Conservation (phyloP, 2,888 invertebrate species). For the Ametastegia equiseti region DNA sequence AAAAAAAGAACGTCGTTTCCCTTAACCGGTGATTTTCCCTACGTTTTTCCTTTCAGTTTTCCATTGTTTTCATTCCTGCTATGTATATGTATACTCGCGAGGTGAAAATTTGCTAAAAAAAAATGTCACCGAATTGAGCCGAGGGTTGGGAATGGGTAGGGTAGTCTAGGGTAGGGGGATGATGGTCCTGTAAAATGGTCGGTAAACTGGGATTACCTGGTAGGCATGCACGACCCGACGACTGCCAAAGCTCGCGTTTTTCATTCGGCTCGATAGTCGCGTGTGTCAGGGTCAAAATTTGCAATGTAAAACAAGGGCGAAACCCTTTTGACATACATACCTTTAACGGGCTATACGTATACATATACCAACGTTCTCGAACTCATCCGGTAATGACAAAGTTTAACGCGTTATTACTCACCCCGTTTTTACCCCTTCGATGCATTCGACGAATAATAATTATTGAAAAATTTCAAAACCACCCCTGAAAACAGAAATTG, state of each 20-base stretch:
- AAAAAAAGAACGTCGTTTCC: background rate
- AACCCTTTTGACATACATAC: slow-evolving; percentile 31
- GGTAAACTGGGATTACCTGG: slow-evolving; percentile 40
- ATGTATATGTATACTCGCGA: background rate
- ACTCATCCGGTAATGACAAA: slow-evolving; percentile 36
- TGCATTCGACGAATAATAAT: background rate
- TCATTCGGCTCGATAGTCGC: slow-evolving; percentile 27
- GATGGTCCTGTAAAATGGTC: slow-evolving; percentile 25
- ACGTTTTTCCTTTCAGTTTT: background rate
- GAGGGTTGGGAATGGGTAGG: too few relatives aligned
- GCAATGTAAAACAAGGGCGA: slow-evolving; percentile 42
- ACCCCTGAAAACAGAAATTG: too few relatives aligned
- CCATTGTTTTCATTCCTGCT: background rate
- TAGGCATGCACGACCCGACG: slow-evolving; percentile 24
- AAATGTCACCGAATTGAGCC: slow-evolving; percentile 7
- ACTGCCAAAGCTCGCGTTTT: slow-evolving; percentile 30
- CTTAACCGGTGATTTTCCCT: slow-evolving; percentile 38
- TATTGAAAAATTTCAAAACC: slow-evolving; percentile 25
- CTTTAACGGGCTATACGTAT: too few relatives aligned
- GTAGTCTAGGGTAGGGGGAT: background rate
- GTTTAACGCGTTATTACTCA: slow-evolving; percentile 33
- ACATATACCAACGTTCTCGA: background rate
- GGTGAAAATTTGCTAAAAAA: slow-evolving; percentile 26
- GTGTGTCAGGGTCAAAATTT: slow-evolving; percentile 36
- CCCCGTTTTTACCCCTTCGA: background rate